These are phyloP conservation scores for Pleuronectes platessa DNA, from an alignment of 2,113 vertebrate species.

Conservation along the genomic window DNA sequence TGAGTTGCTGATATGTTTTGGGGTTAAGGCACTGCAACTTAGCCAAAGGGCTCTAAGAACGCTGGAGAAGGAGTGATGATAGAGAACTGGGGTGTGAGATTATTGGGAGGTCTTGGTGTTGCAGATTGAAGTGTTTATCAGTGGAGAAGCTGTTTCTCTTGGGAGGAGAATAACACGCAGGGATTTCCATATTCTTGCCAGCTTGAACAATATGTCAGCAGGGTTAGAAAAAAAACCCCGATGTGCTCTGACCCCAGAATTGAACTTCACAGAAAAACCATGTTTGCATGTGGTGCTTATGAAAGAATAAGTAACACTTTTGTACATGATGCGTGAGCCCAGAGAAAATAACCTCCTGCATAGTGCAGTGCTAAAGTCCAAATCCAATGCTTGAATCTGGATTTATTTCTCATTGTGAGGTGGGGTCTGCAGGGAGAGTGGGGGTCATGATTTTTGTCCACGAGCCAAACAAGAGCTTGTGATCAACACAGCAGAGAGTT, in stretches of 20 bases:
- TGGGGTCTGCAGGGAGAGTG: slow-evolving; percentile 39
- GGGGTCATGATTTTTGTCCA: slow-evolving; percentile 5
- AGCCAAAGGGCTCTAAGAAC: no score
- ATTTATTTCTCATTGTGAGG: slow-evolving; percentile 43
- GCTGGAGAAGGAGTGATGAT: neutral
- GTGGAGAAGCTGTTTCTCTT: slow-evolving; percentile 15
- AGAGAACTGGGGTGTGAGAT: slow-evolving; percentile 21
- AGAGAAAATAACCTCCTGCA: slow-evolving; percentile 36
- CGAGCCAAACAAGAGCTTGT: slow-evolving; percentile 29
- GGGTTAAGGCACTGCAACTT: no score
- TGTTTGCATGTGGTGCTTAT: slow-evolving; percentile 20
- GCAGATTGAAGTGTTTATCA: slow-evolving; percentile 30
- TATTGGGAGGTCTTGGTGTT: slow-evolving; percentile 13
- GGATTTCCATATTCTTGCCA: slow-evolving; percentile 38
- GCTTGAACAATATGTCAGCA: slow-evolving; percentile 9
- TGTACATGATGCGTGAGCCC: neutral
- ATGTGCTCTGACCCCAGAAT: slow-evolving; percentile 29
- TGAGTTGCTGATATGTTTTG: no score
- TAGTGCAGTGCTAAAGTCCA: neutral
- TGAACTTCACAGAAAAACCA: neutral
- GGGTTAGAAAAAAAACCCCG: slow-evolving; percentile 21
- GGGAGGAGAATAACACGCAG: slow-evolving; percentile 24
- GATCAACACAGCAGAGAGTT: slow-evolving; percentile 21
- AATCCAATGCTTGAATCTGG: slow-evolving; percentile 16
- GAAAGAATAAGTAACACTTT: slow-evolving; percentile 5